Evolutionary conservation across 2,888 invertebrate genomes (phyloP), one percentile per base, ranked within the genome.

Genomic region (Choristoneura rosaceana): DNA sequence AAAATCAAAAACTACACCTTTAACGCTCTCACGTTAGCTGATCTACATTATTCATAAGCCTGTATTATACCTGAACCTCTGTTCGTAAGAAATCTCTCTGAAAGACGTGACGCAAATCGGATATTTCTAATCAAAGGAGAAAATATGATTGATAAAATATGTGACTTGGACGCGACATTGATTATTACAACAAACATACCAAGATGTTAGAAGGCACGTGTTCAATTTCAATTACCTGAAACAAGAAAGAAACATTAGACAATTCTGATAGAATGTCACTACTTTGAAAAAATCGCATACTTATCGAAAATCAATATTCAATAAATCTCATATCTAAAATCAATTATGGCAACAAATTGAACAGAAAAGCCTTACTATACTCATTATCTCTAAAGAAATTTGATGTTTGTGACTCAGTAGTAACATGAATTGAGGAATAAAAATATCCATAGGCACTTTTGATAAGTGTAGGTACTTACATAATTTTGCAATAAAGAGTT

Each of bases 121-220:
- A 61, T 50, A 71, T 67, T 66, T 71, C 61, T 71, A 67, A 71
- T 71, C 71, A 71, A 67, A 67, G 62, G 33, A 41, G 33, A 63
- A 66, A 52, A 45, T 25, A 60, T 55, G 71, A 71, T 71, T 67
- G 71, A 62, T 25, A 25, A 25, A 25, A 25, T 47, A 8, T 66
- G 65, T 60, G 60, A 41, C 52, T 15, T 34, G 59, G 15, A 33
- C 17, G 58, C 17, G 8, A 38, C 12, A 50, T 70, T 63, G 64
- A n/a, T 45, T 8, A 55, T 34, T 38, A 10, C 4, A 43, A 61
- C 33, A 9, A 43, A 38, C 14, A 14, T 34, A 34, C 12, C 50
- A 15, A 10, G 10, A 12, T 52, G 7, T n/a, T 38, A 52, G 52
- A 9, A 17, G 15, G 52, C 17, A 17, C 15, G 14, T 25, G 47